phyloP scores from a whole-genome alignment of 2,113 vertebrate species.

The Theropithecus gelada region DNA sequence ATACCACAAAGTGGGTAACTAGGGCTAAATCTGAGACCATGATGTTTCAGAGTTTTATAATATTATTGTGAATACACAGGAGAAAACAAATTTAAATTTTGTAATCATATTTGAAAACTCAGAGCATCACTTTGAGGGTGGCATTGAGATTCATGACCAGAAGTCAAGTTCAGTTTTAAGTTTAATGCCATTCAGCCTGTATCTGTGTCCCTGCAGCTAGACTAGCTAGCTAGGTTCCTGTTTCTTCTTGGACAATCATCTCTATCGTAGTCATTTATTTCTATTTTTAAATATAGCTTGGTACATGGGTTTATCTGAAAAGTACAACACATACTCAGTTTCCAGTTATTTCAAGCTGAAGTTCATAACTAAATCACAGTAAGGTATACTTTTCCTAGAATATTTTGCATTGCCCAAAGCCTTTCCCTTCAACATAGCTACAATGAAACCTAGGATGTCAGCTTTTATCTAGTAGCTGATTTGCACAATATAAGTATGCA shows the following conservation, averaged over 20 bases:
- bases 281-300: background rate
- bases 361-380: background rate
- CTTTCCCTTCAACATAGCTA: background rate
- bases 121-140: background rate
- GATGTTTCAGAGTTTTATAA: background rate
- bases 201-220: background rate
- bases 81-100: constrained; percentile 5
- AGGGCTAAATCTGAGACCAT: background rate
- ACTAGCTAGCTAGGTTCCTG: background rate
- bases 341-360: background rate
- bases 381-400: background rate
- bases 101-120: background rate
- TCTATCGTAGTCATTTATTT: background rate
- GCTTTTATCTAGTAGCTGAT: background rate
- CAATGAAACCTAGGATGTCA: background rate
- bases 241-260: background rate
- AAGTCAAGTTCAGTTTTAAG: background rate
- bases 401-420: background rate
- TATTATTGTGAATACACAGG: background rate
- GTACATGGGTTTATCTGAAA: background rate
- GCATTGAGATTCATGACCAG: background rate
- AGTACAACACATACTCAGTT: background rate
- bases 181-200: background rate
- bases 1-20: background rate
- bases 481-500: background rate